A percentile compares a stretch with the other conserved stretches of the same genome.
These are phyloP conservation scores for Melipona quadrifasciata DNA, from an alignment of 1,140 invertebrate species.

Conservation along the genomic window DNA sequence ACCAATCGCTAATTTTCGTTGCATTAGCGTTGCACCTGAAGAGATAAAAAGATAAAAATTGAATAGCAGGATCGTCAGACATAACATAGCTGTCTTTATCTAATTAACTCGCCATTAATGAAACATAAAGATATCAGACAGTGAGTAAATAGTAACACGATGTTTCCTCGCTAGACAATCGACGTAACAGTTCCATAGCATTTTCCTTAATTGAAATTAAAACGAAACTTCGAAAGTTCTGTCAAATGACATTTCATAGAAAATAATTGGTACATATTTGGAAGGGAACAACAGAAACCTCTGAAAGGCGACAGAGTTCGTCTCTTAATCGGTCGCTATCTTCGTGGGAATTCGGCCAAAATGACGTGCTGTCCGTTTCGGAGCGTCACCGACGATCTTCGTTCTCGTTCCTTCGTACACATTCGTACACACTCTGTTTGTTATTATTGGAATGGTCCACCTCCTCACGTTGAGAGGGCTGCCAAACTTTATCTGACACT, in stretches of 20 bases:
- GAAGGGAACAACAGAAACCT: not conserved
- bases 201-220: not conserved
- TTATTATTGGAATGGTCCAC: conserved; percentile 72
- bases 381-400: conserved; percentile 55
- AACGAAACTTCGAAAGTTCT: not conserved
- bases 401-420: conserved; percentile 36
- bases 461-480: conserved; percentile 62
- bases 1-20: too few species aligned
- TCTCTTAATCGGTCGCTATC: conserved; percentile 35
- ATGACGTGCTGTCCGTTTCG: conserved; percentile 36
- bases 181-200: not conserved
- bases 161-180: too few species aligned
- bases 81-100: too few species aligned
- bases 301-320: not conserved
- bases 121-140: too few species aligned
- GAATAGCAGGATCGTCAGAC: too few species aligned
- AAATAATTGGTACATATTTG: not conserved
- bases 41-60: too few species aligned
- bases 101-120: too few species aligned
- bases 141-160: not conserved
- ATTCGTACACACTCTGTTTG: conserved; percentile 55
- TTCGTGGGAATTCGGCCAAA: conserved; percentile 49
- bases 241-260: not conserved
- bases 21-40: too few species aligned
- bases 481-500: conserved; percentile 69